Percentiles rank a stretch among this genome's conserved stretches.
These are phyloP conservation scores for Bhutanitis thaidina DNA, from an alignment of 2,888 invertebrate genomes.

Conservation along the genomic window DNA sequence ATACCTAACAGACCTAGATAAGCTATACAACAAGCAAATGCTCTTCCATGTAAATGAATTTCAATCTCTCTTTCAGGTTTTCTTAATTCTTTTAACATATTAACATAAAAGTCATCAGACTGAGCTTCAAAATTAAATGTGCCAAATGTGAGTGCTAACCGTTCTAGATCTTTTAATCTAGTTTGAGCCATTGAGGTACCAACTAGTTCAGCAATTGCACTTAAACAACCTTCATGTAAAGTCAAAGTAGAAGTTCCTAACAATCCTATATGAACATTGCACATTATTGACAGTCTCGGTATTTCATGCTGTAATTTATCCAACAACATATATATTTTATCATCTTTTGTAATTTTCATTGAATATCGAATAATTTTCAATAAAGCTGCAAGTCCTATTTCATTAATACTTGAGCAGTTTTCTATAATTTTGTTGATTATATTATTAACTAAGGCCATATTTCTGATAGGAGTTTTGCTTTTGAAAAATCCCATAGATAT, in stretches of 20 bases:
- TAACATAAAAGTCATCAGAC: constrained; percentile 56
- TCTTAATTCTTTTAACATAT: constrained; percentile 70
- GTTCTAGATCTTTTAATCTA: constrained; percentile 88
- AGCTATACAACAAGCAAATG: constrained; percentile 80
- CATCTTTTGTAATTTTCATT: constrained; percentile 54
- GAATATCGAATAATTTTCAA: constrained; percentile 84
- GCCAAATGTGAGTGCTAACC: constrained; percentile 81
- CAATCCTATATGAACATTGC: constrained; percentile 83
- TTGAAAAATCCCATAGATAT: constrained; percentile 89
- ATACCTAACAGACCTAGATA: constrained; percentile 79
- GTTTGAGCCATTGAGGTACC: constrained; percentile 59
- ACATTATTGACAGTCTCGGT: constrained; percentile 79
- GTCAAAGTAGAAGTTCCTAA: constrained; percentile 75
- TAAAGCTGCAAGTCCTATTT: constrained; percentile 83
- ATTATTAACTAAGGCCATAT: constrained; percentile 60
- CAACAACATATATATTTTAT: constrained; percentile 72
- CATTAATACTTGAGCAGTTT: constrained; percentile 77
- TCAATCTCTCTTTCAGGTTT: constrained; percentile 76
- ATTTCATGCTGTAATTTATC: constrained; percentile 77
- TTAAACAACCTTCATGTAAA: constrained; percentile 54
- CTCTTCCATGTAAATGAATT: constrained; percentile 77
- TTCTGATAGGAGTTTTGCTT: constrained; percentile 82
- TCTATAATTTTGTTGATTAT: constrained; percentile 75
- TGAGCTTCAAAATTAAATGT: constrained; percentile 80
- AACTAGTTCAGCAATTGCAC: constrained; percentile 73